Percentiles rank a stretch among this genome's conserved stretches.
Conservation (phyloP, 2,113 vertebrate species). For the Dipodomys stephensi region DNA sequence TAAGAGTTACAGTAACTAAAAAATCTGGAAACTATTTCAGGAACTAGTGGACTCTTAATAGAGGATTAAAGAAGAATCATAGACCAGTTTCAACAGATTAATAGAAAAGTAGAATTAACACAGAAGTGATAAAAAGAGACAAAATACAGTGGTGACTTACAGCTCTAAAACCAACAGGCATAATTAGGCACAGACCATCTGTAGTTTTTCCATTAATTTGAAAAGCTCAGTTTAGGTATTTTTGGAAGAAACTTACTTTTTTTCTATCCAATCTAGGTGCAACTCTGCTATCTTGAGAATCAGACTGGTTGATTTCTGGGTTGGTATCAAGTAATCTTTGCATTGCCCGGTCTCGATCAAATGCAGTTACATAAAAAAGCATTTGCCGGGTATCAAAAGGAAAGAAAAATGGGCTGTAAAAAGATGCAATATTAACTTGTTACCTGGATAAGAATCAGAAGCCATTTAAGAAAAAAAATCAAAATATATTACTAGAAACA, state of each 20-base stretch:
- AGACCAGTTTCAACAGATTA: background rate
- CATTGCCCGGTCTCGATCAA: slow-evolving; percentile 99
- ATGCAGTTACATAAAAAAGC: slow-evolving; percentile 99
- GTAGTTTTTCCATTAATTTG: background rate
- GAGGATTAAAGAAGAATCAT: background rate
- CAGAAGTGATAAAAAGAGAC: background rate
- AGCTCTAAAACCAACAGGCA: background rate
- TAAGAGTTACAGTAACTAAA: background rate
- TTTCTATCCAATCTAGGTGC: slow-evolving; percentile 98
- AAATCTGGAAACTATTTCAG: background rate
- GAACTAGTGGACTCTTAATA: background rate
- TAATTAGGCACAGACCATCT: background rate
- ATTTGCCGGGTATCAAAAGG: slow-evolving; percentile 99
- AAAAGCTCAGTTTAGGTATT: slow-evolving; percentile 24
- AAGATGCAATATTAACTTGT: slow-evolving; percentile 67
- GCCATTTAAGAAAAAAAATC: background rate
- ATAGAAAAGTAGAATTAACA: background rate
- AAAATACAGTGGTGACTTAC: background rate
- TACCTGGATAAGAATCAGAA: slow-evolving; percentile 46
- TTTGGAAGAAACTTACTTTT: slow-evolving; percentile 89
- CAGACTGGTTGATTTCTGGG: slow-evolving; percentile 99
- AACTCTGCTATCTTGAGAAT: slow-evolving; percentile 99
- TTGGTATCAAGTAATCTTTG: slow-evolving; percentile 98
- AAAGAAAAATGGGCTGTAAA: slow-evolving; percentile 97
- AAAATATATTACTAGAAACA: slow-evolving; percentile 5